These are phyloP conservation scores for Ganaspis sp. DNA, from an alignment of 1,140 invertebrate genomes.

Conservation along the genomic window DNA sequence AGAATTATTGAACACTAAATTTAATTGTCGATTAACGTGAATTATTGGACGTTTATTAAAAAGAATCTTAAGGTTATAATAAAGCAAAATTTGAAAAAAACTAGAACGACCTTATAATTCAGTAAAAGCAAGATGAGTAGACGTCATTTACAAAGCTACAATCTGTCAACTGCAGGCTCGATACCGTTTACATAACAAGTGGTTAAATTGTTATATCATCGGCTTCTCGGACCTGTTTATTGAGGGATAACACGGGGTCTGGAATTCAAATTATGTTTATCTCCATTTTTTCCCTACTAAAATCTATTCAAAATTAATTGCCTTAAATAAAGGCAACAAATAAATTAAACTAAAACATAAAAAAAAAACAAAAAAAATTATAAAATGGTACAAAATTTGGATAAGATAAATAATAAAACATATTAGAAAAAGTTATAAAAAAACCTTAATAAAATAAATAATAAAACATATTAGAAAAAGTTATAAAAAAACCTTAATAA, in stretches of 20 bases:
- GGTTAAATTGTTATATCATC: background rate
- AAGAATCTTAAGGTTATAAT: background rate
- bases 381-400: too few relatives aligned
- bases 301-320: too few relatives aligned
- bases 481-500: too few relatives aligned
- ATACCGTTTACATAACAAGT: constrained; percentile 62
- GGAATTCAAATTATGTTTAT: background rate
- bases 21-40: too few relatives aligned
- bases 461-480: too few relatives aligned
- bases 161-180: constrained; percentile 62
- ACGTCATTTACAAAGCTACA: constrained; percentile 56
- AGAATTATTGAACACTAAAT: too few relatives aligned
- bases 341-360: too few relatives aligned
- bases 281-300: background rate
- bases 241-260: background rate
- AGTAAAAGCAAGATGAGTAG: constrained; percentile 39
- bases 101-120: background rate
- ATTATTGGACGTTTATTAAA: background rate
- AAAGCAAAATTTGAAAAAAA: background rate
- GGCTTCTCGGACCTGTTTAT: background rate
- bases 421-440: too few relatives aligned
- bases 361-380: too few relatives aligned
- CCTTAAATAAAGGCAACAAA: too few relatives aligned
- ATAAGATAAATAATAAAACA: too few relatives aligned
- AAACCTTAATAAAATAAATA: too few relatives aligned